Base-by-base conservation (phyloP, 2,113 vertebrate genomes). In the Anhinga anhinga region DNA sequence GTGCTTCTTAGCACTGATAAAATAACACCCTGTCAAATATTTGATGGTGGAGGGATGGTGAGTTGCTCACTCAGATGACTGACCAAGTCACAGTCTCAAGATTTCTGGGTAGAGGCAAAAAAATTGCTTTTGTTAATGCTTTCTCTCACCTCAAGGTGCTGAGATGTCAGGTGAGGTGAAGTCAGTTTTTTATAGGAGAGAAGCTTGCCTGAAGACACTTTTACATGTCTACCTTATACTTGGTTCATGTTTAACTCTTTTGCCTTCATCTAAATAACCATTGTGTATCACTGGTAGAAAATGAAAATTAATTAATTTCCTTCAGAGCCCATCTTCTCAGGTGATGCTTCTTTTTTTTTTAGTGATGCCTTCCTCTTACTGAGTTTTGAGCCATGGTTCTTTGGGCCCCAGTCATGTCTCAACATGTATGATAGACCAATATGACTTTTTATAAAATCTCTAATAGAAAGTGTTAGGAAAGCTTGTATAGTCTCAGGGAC, bases 271-370 rank as follows among this genome's bases (percentile, higher is more conserved):
- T 61, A 79, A 86, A 58, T 67, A 42, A 86, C 58, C 10, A 23
- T 13, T 52, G 30, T 0, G 0, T 58, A 23, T 21, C 8, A 26
- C 15, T 47, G 15, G 10, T 92, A 74, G 82, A 78, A 88, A 62
- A 50, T 0, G 0, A 77, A 88, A 62, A 50, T 0, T 0, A 59
- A 19, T 49, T 87, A 0, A 20, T 69, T 83, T 88, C 8, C 47
- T 93, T 78, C 40, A 32, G 45, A 83, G 22, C 30, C 45, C 29
- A 14, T 53, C 59, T 40, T 94, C 30, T 47, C 18, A 69, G 21
- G 10, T 4, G 4, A 26, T 87, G 34, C 13, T 80, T 62, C 11
- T 20, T 45, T 76, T n/a, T n/a, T 69, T 53, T 90, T 62, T 5
- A 29, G 7, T 44, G 23, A 20, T 2, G 3, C 3, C 20, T 86